phyloP scores from a whole-genome alignment of 2,113 vertebrate species.

The Glareola pratincola region DNA sequence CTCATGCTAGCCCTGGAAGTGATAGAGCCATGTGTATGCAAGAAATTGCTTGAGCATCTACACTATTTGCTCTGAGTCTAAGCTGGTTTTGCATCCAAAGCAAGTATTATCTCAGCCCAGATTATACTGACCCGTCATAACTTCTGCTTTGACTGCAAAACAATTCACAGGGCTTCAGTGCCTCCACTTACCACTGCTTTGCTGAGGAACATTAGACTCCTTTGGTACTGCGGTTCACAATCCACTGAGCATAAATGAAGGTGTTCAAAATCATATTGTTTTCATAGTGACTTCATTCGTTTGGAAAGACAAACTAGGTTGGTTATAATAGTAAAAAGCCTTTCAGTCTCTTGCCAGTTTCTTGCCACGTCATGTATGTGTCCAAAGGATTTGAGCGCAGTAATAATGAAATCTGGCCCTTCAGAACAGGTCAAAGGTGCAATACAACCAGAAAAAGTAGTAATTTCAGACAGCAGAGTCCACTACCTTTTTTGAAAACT shows the following conservation, averaged over 20 bases:
- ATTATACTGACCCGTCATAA: background rate
- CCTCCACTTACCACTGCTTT: background rate
- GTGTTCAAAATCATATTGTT: background rate
- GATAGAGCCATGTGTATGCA: background rate
- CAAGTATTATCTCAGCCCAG: background rate
- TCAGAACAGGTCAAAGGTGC: background rate
- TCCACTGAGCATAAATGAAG: background rate
- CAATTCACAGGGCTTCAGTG: background rate
- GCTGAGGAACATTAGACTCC: background rate
- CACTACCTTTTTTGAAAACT: background rate
- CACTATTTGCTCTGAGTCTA: background rate
- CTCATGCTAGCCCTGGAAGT: rapidly evolving
- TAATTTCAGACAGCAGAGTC: background rate
- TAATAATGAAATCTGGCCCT: background rate
- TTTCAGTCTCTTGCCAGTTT: background rate
- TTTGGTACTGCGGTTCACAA: background rate
- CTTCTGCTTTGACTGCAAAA: background rate
- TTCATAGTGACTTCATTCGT: background rate
- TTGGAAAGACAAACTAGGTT: background rate
- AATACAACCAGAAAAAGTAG: background rate
- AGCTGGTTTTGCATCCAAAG: background rate
- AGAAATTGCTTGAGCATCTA: background rate
- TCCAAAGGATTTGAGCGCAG: background rate
- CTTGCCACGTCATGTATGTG: background rate
- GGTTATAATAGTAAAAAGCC: background rate